Base-by-base conservation (phyloP, 2,113 vertebrate genomes). In the Zapus hudsonius region DNA sequence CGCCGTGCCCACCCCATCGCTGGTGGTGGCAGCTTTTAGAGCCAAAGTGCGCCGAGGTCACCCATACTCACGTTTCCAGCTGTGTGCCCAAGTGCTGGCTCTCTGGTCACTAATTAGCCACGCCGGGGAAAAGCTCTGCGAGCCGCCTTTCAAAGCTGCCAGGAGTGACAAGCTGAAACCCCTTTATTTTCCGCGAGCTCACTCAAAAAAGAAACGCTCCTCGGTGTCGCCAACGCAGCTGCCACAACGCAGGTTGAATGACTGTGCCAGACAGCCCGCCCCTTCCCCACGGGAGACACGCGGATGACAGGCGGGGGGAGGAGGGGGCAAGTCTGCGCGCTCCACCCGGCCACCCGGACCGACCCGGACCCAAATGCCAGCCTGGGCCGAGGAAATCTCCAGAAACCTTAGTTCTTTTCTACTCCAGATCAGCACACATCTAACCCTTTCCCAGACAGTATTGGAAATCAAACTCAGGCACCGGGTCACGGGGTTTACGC, bases 191-290 rank as follows among this genome's bases (percentile, higher is more conserved):
- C 96, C 94, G 79, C 96, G 93, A 93, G 94, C 95, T 90, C 95
- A 86, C 95, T 97, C 95, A 89, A 73, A 87, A 94, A 93, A 95
- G 88, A 73, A 87, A 94, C 92, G 96, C 96, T 94, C 96, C 95
- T 82, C 93, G 59, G 93, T 93, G 96, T 93, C 90, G 96, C 97
- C 94, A 93, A 64, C 97, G 96, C 98, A 97, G 98, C 97, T 98
- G 98, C 97, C 97, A n/a, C n/a, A n/a, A n/a, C n/a, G n/a, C n/a
- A 96, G 98, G 95, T 97, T 97, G 97, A 97, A 98, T 96, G 96
- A 97, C 97, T 94, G 87, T 95, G 96, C 91, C 97, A 97, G 97
- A 89, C 97, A 75, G 92, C 93, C 94, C 96, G 79, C 91, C 96
- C 95, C 92, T 61, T 84, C 95, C 87, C n/a, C 87, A 5, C 44